These are phyloP conservation scores for Dolichallabes microphthalmus DNA, from an alignment of 2,113 vertebrate genomes.

Conservation along the genomic window DNA sequence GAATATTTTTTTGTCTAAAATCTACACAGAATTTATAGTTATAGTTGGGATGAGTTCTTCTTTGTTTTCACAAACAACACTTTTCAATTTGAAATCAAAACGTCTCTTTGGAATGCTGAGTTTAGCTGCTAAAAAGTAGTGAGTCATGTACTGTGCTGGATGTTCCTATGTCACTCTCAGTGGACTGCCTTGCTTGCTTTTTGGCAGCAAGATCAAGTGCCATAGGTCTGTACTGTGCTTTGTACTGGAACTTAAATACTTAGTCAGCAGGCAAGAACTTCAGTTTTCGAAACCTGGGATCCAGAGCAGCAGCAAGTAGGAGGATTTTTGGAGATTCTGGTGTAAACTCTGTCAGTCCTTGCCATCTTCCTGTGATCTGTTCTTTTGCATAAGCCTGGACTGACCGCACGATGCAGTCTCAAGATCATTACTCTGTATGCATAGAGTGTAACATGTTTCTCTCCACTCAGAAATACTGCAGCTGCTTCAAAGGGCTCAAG, in stretches of 20 bases:
- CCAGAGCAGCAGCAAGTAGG: conserved; percentile 42
- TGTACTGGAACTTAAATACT: conserved; percentile 34
- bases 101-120: too few species aligned
- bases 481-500: conserved; percentile 34
- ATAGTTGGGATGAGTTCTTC: too few species aligned
- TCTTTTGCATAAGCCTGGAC: conserved; percentile 24
- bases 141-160: conserved; percentile 18
- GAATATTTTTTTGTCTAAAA: too few species aligned
- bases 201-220: conserved; percentile 19
- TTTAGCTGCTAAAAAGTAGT: too few species aligned
- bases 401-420: conserved; percentile 37
- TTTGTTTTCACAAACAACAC: too few species aligned
- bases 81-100: too few species aligned
- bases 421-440: conserved; percentile 27
- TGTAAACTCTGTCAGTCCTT: conserved; percentile 20
- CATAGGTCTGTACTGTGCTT: conserved; percentile 38
- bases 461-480: conserved; percentile 37
- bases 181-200: conserved; percentile 14
- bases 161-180: conserved; percentile 9
- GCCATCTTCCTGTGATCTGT: conserved; percentile 37
- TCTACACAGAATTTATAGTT: too few species aligned
- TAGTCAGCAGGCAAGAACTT: conserved; percentile 39
- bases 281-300: conserved; percentile 45
- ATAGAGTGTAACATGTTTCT: conserved; percentile 38
- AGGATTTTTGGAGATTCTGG: conserved; percentile 31